A percentile compares a stretch with the other conserved stretches of the same genome.
These are phyloP conservation scores for Fregetta grallaria DNA, from an alignment of 2,113 vertebrate species.

Conservation along the genomic window DNA sequence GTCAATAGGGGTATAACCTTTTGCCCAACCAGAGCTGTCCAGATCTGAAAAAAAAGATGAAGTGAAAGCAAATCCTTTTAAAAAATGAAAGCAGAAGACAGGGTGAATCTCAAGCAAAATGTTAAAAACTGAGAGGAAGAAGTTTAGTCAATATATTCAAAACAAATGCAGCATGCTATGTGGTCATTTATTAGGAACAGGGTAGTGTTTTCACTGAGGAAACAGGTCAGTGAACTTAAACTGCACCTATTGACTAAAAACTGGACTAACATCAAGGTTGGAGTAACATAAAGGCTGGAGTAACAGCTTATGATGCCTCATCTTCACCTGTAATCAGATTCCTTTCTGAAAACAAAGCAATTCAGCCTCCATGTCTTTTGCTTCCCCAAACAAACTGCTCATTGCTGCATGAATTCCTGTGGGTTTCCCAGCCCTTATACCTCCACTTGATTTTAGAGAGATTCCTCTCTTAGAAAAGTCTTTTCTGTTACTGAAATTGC, in stretches of 20 bases:
- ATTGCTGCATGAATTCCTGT: not conserved
- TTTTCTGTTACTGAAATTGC: not conserved
- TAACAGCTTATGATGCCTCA: not conserved
- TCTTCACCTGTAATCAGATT: not conserved
- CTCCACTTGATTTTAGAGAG: not conserved
- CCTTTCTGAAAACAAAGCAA: not conserved
- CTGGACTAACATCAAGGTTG: not conserved
- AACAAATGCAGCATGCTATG: not conserved
- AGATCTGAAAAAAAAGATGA: constrained; percentile 71
- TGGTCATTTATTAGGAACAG: not conserved
- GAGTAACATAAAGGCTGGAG: not conserved
- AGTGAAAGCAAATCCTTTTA: not conserved
- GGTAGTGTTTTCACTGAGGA: not conserved
- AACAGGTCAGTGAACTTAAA: not conserved
- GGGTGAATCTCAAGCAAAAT: not conserved
- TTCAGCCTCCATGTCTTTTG: not conserved
- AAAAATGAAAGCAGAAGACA: not conserved
- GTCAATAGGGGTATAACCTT: constrained; percentile 69
- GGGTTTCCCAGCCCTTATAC: not conserved
- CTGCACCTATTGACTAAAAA: not conserved
- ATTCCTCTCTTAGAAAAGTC: not conserved
- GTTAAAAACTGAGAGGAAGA: not conserved
- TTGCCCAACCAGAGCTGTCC: constrained; percentile 78
- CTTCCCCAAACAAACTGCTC: not conserved
- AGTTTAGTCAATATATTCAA: not conserved